Evolutionary conservation across 2,113 vertebrate genomes (phyloP).

Genomic region (Gallinago paraguaiae): DNA sequence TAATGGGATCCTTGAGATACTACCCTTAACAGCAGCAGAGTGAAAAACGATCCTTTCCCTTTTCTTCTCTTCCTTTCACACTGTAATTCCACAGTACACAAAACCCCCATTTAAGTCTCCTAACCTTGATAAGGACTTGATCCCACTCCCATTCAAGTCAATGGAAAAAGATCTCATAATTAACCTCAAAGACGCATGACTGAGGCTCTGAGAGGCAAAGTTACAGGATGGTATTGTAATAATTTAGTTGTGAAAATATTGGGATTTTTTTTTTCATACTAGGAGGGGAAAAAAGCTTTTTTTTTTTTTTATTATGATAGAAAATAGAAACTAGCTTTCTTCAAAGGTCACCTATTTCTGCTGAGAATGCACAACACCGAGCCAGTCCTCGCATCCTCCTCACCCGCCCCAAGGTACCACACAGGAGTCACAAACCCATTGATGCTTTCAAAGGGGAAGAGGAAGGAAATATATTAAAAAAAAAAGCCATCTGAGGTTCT

Average conservation of each 20-base stretch:
- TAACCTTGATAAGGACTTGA: conserved; percentile 37
- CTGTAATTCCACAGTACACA: conserved; percentile 4
- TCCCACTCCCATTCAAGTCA: neutral
- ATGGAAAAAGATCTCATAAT: conserved; percentile 37
- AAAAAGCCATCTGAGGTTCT: neutral
- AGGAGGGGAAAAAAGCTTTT: neutral
- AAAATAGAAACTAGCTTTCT: neutral
- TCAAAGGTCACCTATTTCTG: neutral
- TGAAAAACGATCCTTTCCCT: conserved; percentile 17
- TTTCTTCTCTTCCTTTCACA: conserved; percentile 35
- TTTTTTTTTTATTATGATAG: neutral
- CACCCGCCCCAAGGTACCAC: neutral
- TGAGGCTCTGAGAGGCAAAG: neutral
- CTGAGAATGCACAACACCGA: neutral
- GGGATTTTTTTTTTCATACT: neutral
- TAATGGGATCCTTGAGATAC: conserved; percentile 3
- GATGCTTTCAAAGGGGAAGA: neutral
- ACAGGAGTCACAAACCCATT: neutral
- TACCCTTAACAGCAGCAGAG: neutral
- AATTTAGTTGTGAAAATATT: neutral
- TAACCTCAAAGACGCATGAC: neutral
- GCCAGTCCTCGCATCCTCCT: neutral
- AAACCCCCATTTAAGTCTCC: conserved; percentile 31
- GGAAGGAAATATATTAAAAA: neutral
- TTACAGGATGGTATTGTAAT: neutral